Conservation (phyloP, 1,140 invertebrate genomes). For the Pogonus chalceus region DNA sequence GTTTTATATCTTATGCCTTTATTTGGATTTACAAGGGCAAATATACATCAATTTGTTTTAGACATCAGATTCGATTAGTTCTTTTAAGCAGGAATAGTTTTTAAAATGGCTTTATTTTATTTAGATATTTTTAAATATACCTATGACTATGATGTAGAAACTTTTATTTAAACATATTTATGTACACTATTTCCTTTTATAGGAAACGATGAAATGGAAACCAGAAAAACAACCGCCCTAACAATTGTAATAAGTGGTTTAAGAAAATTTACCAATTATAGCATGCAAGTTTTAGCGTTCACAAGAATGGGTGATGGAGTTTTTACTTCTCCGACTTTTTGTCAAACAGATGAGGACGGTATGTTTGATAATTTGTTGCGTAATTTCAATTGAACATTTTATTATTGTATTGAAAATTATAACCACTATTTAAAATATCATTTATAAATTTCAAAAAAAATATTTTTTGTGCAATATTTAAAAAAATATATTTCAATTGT, state of each 20-base stretch:
- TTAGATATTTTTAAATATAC: too few relatives aligned
- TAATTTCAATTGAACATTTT: background rate
- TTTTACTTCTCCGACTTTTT: conserved; percentile 56
- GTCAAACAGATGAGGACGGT: conserved; percentile 78
- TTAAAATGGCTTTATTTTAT: too few relatives aligned
- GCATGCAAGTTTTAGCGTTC: conserved; percentile 69
- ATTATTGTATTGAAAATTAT: background rate
- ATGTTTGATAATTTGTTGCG: conserved; percentile 21
- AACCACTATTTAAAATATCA: too few relatives aligned
- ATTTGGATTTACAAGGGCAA: too few relatives aligned
- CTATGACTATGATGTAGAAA: too few relatives aligned
- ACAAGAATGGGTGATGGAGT: conserved; percentile 74
- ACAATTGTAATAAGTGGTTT: conserved; percentile 56
- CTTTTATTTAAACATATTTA: too few relatives aligned
- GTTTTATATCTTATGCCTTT: too few relatives aligned
- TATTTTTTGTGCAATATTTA: background rate
- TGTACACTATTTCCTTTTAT: too few relatives aligned
- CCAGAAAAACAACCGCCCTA: conserved; percentile 55
- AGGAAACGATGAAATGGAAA: conserved; percentile 51
- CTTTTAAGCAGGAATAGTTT: too few relatives aligned
- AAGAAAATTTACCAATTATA: conserved; percentile 78
- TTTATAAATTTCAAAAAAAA: too few relatives aligned
- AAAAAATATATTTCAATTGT: background rate
- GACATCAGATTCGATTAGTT: too few relatives aligned
- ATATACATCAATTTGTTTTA: too few relatives aligned